Conservation (phyloP, 2,113 vertebrate genomes). For the Cebidichthys violaceus region DNA sequence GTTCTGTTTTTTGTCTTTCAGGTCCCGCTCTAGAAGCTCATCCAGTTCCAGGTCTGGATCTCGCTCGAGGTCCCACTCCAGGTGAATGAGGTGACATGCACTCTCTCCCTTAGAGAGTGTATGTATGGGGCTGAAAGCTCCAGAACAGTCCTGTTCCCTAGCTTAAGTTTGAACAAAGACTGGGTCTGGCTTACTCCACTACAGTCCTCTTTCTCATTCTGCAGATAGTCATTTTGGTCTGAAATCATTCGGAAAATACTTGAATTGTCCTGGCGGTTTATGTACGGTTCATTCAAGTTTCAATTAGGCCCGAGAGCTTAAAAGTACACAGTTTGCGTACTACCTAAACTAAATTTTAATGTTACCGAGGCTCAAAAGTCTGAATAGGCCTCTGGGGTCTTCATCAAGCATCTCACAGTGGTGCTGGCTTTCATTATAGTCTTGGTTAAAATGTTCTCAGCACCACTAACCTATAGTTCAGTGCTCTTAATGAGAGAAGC, state of each 20-base stretch:
- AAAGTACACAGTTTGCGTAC: neutral
- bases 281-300: neutral
- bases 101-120: slow-evolving; percentile 88
- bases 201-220: neutral
- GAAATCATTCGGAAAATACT: neutral
- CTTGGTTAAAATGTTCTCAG: neutral
- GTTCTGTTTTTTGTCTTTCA: slow-evolving; percentile 87
- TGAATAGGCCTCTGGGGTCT: slow-evolving; percentile 48
- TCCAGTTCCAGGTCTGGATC: slow-evolving; percentile 97
- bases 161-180: slow-evolving; percentile 23
- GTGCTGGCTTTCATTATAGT: neutral
- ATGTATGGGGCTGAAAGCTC: slow-evolving; percentile 70
- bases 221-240: neutral
- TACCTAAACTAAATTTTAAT: neutral
- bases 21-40: slow-evolving; percentile 96
- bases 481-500: slow-evolving; percentile 56
- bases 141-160: slow-evolving; percentile 58
- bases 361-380: slow-evolving; percentile 5
- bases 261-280: neutral
- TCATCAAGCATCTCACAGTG: slow-evolving; percentile 60
- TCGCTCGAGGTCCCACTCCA: slow-evolving; percentile 98
- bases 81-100: slow-evolving; percentile 99
- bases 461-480: neutral
- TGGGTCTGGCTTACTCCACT: neutral
- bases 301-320: neutral